Evolutionary conservation across 1,140 invertebrate genomes (phyloP).

Genomic region (Diuraphis noxia): DNA sequence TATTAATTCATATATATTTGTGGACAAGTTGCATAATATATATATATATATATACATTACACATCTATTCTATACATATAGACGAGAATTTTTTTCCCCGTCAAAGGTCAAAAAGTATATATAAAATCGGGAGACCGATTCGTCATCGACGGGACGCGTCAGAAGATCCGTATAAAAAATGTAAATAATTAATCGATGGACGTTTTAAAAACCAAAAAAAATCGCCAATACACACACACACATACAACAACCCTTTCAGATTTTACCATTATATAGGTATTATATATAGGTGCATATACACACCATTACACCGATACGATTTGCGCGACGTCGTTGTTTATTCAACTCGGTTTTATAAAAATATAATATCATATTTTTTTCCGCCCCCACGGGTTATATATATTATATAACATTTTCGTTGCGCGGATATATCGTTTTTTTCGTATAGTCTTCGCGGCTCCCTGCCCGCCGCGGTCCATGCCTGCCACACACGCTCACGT

Average conservation of each 20-base stretch:
- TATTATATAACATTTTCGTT: background rate
- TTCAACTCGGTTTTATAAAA: background rate
- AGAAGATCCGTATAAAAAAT: background rate
- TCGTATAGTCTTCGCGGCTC: no score
- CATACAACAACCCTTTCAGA: background rate
- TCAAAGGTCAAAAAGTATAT: background rate
- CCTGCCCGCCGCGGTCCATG: background rate
- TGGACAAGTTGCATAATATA: background rate
- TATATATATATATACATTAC: no score
- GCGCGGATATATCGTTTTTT: background rate
- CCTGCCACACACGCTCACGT: background rate
- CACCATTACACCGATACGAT: background rate
- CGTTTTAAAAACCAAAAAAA: background rate
- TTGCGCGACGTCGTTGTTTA: background rate
- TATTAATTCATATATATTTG: background rate
- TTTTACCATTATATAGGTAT: background rate
- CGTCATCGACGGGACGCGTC: background rate
- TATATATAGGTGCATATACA: background rate
- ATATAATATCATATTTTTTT: slow-evolving; percentile 18
- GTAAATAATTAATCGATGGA: slow-evolving; percentile 41
- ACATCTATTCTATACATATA: no score
- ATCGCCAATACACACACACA: background rate
- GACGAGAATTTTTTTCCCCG: background rate
- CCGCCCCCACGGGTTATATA: background rate
- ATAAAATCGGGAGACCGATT: background rate